These are phyloP conservation scores for Hirtodrosophila alboralis DNA, from an alignment of 2,888 invertebrate species.

Conservation along the genomic window DNA sequence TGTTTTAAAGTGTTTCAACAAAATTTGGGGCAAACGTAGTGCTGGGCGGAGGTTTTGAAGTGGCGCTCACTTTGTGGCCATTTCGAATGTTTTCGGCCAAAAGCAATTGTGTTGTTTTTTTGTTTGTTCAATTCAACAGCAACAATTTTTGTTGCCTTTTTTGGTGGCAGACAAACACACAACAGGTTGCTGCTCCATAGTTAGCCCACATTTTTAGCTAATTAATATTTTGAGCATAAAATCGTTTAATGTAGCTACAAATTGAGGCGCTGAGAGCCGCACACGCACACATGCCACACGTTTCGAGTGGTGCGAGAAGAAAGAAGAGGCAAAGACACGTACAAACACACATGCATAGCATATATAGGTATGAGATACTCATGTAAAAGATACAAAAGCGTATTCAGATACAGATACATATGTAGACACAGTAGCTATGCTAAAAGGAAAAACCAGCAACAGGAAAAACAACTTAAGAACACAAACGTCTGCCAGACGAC, in stretches of 20 bases:
- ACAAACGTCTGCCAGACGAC: constrained; percentile 25
- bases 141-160: constrained; percentile 19
- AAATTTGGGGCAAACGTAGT: constrained; percentile 38
- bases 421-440: constrained; percentile 27
- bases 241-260: constrained; percentile 59
- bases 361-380: constrained; percentile 36
- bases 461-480: constrained; percentile 58
- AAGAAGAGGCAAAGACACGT: constrained; percentile 10
- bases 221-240: constrained; percentile 71
- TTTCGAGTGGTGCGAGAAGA: not conserved
- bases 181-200: constrained; percentile 28
- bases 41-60: not conserved
- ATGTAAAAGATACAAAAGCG: constrained; percentile 9
- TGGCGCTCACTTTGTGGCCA: constrained; percentile 6
- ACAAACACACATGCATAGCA: constrained; percentile 31
- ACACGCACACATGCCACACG: constrained; percentile 3
- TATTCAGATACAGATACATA: constrained; percentile 28
- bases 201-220: constrained; percentile 45
- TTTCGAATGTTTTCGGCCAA: constrained; percentile 9
- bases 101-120: not conserved
- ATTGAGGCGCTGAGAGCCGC: constrained; percentile 50
- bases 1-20: constrained; percentile 35
- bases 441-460: constrained; percentile 55
- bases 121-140: not conserved
- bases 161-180: constrained; percentile 13